Conservation (phyloP, 2,888 invertebrate genomes). For the Imbricaverruca yamaguchii region DNA sequence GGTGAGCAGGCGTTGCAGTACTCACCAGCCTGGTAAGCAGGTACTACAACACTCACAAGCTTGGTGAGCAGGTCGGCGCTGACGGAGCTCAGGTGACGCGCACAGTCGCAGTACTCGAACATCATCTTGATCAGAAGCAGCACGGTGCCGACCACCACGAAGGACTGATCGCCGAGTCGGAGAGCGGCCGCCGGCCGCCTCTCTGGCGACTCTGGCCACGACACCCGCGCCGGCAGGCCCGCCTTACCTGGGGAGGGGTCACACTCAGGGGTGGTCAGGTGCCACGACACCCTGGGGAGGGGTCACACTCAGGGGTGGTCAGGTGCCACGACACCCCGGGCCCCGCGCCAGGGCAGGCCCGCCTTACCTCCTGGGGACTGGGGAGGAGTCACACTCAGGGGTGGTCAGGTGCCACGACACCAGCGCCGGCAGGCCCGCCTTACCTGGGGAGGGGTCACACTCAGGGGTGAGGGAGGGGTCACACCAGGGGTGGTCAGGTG, state of each 20-base stretch:
- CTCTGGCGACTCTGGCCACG: not conserved
- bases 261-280: too few species aligned
- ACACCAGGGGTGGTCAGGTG: too few species aligned
- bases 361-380: too few species aligned
- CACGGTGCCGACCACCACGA: constrained; percentile 52
- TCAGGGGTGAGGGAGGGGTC: too few species aligned
- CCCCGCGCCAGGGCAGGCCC: too few species aligned
- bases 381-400: too few species aligned
- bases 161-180: not conserved
- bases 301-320: too few species aligned
- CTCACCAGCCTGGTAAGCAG: constrained; percentile 52
- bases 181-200: constrained; percentile 9
- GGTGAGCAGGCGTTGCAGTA: not conserved
- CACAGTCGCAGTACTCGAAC: constrained; percentile 79
- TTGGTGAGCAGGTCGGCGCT: constrained; percentile 3
- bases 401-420: too few species aligned
- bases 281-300: too few species aligned
- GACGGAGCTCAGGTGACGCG: constrained; percentile 60
- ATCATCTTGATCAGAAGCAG: constrained; percentile 81
- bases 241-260: not conserved
- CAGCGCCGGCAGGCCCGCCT: too few species aligned
- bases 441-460: too few species aligned
- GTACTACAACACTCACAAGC: constrained; percentile 56
- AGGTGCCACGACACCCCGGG: too few species aligned
- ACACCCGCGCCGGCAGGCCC: constrained; percentile 4